Evolutionary conservation across 2,797 vertebrate species (phyloP).

Genomic region (Sebastes variabilis): DNA sequence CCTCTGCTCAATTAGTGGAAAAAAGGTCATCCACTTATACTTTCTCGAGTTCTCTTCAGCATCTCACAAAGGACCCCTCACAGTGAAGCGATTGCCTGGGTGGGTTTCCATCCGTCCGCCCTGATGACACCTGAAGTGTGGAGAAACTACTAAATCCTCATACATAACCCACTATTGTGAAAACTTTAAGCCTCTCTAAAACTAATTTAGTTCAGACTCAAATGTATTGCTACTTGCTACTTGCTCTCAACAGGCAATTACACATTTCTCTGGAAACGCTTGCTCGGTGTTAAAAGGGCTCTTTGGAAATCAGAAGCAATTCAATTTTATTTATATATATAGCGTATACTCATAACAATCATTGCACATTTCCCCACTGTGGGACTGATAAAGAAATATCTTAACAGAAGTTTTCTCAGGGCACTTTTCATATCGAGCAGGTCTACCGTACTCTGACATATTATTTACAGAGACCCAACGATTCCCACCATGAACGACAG

Average conservation of each 20-base stretch:
- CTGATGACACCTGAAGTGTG: neutral
- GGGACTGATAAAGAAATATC: neutral
- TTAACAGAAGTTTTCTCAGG: neutral
- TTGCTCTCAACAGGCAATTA: neutral
- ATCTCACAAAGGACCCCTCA: neutral
- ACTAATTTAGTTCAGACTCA: neutral
- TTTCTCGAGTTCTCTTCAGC: neutral
- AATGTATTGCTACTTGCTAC: neutral
- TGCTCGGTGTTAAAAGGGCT: neutral
- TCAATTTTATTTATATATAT: neutral
- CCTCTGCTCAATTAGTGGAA: neutral
- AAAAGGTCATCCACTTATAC: constrained; percentile 1
- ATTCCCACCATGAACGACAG: neutral
- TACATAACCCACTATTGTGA: neutral
- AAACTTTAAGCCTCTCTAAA: neutral
- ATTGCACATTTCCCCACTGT: too few species aligned
- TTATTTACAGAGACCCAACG: neutral
- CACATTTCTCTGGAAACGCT: neutral
- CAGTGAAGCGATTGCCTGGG: neutral
- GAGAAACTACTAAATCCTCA: neutral
- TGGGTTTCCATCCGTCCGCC: neutral
- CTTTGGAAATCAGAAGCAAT: neutral
- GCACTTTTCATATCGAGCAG: neutral
- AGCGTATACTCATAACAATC: too few species aligned
- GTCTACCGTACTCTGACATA: neutral